These are phyloP conservation scores for Cancer borealis DNA, from an alignment of 2,888 invertebrate genomes.

Conservation along the genomic window DNA sequence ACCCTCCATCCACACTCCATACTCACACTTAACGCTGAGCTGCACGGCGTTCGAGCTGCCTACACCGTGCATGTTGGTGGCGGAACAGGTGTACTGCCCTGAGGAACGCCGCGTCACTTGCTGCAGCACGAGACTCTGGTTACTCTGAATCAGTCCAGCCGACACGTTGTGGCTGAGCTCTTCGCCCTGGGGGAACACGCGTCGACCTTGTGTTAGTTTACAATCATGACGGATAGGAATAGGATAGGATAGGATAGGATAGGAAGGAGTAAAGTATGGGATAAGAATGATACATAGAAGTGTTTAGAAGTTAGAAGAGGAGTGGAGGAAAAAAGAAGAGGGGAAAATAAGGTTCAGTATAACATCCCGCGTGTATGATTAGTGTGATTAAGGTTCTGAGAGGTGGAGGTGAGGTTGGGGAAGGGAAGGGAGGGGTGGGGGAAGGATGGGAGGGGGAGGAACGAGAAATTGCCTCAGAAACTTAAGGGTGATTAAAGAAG, in stretches of 20 bases:
- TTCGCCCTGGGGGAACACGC: constrained; percentile 62
- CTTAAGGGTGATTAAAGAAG: constrained; percentile 24
- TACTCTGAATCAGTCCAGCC: constrained; percentile 71
- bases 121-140: constrained; percentile 75
- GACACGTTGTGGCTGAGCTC: constrained; percentile 66
- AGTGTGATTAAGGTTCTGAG: background rate
- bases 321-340: background rate
- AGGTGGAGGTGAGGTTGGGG: no score
- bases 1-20: background rate
- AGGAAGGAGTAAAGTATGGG: background rate
- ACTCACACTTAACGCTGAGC: constrained; percentile 75
- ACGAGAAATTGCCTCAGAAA: background rate
- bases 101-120: constrained; percentile 62
- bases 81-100: constrained; percentile 73
- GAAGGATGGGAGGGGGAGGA: background rate
- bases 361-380: background rate
- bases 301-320: background rate
- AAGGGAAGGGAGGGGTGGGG: background rate
- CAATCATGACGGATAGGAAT: no score
- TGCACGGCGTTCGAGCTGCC: constrained; percentile 68
- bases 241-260: background rate
- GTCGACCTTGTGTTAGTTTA: background rate
- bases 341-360: background rate
- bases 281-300: background rate
- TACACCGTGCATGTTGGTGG: constrained; percentile 69